phyloP scores from a whole-genome alignment of 2,797 vertebrate species.

The Poeciliopsis infans region DNA sequence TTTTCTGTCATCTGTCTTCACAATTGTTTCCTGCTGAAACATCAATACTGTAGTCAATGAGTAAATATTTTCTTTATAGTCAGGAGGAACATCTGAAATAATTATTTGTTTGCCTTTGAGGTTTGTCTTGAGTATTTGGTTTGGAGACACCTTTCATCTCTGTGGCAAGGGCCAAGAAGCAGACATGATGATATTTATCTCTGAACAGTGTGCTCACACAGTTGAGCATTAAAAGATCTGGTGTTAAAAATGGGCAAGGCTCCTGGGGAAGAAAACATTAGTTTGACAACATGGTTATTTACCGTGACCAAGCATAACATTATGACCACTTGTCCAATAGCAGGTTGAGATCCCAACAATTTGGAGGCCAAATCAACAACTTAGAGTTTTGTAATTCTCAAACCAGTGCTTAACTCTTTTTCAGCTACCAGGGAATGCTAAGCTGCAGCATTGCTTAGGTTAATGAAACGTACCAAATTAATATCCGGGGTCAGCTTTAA shows the following conservation, averaged over 20 bases:
- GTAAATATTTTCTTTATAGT: conserved; percentile 42
- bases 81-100: conserved; percentile 17
- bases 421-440: background rate
- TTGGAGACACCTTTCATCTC: conserved; percentile 32
- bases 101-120: conserved; percentile 47
- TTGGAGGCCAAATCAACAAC: background rate
- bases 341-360: background rate
- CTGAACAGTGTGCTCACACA: conserved; percentile 27
- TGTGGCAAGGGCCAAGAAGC: conserved; percentile 32
- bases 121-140: conserved; percentile 49
- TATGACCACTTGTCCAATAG: background rate
- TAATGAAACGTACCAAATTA: background rate
- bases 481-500: background rate
- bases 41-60: conserved; percentile 44
- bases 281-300: background rate
- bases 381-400: background rate
- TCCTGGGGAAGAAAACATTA: background rate
- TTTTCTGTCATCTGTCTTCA: conserved; percentile 43
- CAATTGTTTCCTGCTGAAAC: conserved; percentile 31
- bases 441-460: background rate
- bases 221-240: conserved; percentile 15
- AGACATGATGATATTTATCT: conserved; percentile 31
- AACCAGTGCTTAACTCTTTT: background rate
- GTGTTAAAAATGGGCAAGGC: background rate
- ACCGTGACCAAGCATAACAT: background rate